phyloP scores from a whole-genome alignment of 2,888 invertebrate genomes.

The Odontomyia ornata region DNA sequence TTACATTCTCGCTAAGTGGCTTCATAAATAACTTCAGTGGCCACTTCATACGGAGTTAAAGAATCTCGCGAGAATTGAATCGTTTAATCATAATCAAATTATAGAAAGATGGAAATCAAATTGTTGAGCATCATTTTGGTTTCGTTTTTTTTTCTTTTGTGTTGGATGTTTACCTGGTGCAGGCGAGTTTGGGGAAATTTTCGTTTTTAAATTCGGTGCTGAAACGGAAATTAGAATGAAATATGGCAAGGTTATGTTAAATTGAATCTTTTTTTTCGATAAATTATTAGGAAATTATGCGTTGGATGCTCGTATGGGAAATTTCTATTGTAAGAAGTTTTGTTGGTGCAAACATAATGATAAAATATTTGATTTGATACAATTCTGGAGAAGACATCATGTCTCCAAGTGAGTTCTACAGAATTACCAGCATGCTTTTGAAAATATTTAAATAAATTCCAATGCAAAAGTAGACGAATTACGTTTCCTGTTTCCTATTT shows the following conservation, averaged over 20 bases:
- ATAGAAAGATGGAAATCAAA: not conserved
- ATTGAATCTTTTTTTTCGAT: no score
- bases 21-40: constrained; percentile 7
- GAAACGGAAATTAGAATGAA: not conserved
- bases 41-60: not conserved
- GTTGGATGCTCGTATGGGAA: no score
- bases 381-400: no score
- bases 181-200: not conserved
- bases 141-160: not conserved
- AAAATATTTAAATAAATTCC: no score
- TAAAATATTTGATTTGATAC: no score
- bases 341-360: no score
- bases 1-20: constrained; percentile 1
- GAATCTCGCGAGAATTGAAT: not conserved
- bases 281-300: no score
- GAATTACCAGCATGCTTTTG: no score
- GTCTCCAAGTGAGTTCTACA: no score
- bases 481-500: no score
- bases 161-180: not conserved
- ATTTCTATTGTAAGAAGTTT: no score
- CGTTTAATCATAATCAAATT: constrained; percentile 10
- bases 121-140: not conserved
- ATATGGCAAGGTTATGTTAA: not conserved
- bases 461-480: no score
- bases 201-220: not conserved